Conservation (phyloP, 2,888 invertebrate species). For the Operophtera brumata region DNA sequence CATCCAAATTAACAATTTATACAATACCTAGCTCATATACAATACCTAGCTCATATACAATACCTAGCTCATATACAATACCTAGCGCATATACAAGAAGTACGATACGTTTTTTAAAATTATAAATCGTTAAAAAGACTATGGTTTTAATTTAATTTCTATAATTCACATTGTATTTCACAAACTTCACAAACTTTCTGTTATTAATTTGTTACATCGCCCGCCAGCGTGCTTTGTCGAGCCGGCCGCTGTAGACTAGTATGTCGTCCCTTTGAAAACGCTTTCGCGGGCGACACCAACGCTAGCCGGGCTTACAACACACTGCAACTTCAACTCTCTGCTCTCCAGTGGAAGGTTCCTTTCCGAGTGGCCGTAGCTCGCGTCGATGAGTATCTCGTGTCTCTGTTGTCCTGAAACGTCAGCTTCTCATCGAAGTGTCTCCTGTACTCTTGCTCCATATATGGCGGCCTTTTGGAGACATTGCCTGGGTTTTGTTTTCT, state of each 20-base stretch:
- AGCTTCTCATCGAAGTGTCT: constrained; percentile 58
- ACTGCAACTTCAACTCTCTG: constrained; percentile 49
- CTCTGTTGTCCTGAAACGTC: constrained; percentile 42
- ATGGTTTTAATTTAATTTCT: constrained; percentile 38
- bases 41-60: no score
- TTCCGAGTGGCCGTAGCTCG: constrained; percentile 10
- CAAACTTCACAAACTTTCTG: constrained; percentile 39
- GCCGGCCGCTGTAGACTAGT: no score
- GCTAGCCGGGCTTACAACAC: no score
- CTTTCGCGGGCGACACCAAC: no score
- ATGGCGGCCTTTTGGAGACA: constrained; percentile 37
- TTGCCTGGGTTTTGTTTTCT: constrained; percentile 38
- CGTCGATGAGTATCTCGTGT: constrained; percentile 36
- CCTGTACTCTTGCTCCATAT: constrained; percentile 62
- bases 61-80: no score
- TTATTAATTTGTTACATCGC: constrained; percentile 55
- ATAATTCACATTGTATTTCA: constrained; percentile 28
- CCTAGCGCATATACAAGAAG: not conserved
- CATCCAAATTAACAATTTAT: constrained; percentile 4
- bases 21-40: no score
- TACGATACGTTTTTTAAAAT: not conserved
- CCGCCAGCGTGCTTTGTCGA: constrained; percentile 29
- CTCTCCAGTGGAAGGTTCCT: constrained; percentile 32
- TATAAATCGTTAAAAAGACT: constrained; percentile 21
- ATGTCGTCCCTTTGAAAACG: no score